Evolutionary conservation across 2,113 vertebrate genomes (phyloP), one percentile per base, ranked within the genome.

Genomic region (Aptenodytes patagonicus): DNA sequence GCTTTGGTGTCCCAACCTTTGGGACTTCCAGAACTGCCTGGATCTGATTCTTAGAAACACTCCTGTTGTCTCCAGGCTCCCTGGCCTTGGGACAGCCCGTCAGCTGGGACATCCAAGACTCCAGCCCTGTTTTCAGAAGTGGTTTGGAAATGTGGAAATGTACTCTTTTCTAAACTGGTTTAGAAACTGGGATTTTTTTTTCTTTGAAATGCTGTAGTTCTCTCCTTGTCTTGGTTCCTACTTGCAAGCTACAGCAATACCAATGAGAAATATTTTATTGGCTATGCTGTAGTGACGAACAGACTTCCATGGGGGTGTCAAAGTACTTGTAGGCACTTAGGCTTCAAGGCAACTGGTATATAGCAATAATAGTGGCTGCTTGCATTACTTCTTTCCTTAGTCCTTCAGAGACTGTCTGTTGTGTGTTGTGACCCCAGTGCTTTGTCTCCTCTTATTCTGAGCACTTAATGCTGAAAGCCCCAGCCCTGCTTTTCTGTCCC

Each of bases 1-100:
- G 38, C 31, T 38, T 24, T 6, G 21, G 25, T 32, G 54, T 64
- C 61, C 62, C 73, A 11, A 6, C 0, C 0, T 12, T 11, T 78
- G 70, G 64, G 20, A 3, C 13, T 69, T 19, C 40, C 60, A 32
- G 24, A 24, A 12, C 31, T 32, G 29, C 8, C 25, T 16, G 22
- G 22, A 18, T 28, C 40, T 18, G 42, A 2, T 20, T n/a, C 24
- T 20, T 9, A 9, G 32, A 28, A 47, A 9, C 4, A 4, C 7
- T 34, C 25, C 65, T 60, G 18, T 1, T 64, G 20, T 31, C 40
- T 40, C 16, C 11, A 31, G 47, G 24, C 11, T 73, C 54, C 32
- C 40, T 36, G 24, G 7, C 21, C 8, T 21, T 46, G 46, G 32
- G 31, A 16, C 2, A 71, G 17, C 47, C 10, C 26, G 17, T 34